Evolutionary conservation across 2,888 invertebrate species (phyloP), one percentile per base, ranked within the genome.

Genomic region (Thera obeliscata): DNA sequence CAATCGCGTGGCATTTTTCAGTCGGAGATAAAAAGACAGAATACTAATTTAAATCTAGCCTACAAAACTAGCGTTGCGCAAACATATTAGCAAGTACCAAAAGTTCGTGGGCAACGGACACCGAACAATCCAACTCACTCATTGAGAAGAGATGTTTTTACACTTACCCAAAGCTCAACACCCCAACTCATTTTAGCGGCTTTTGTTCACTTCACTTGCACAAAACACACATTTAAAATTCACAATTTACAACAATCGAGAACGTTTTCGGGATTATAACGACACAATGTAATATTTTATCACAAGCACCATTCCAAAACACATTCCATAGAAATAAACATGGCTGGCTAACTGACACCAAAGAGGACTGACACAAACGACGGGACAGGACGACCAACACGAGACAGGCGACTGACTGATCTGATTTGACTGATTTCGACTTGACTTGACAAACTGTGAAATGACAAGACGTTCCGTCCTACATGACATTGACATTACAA

Each of bases 91-190:
- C 55, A 55, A 61, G 61, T 65, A 68, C 59, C 64, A 75, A n/a
- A n/a, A 76, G 72, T 78, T 74, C 74, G 73, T 75, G 74, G 73
- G 70, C 61, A 74, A 68, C 71, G 62, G 65, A 73, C 74, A 78
- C 74, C 70, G 74, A 78, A 77, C 74, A 70, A 57, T 64, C 61
- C 38, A 59, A 68, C 56, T 70, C 62, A 33, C 52, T 52, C 52
- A 52, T 50, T 22, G 49, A 49, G 2, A 73, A 56, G 65, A 73
- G 74, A 68, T 64, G 49, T 78, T 61, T 74, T 22, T 7, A 22
- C 7, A 94, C 95, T 94, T 90, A 95, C 95, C 95, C 95, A 95
- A 88, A 95, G 95, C 91, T 95, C 95, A 70, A 94, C 95, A 88
- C 95, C 95, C 95, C 95, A 95, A 92, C 95, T 95, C 95, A 95